These are phyloP conservation scores for Gortyna flavago DNA, from an alignment of 2,888 invertebrate species.

Conservation along the genomic window DNA sequence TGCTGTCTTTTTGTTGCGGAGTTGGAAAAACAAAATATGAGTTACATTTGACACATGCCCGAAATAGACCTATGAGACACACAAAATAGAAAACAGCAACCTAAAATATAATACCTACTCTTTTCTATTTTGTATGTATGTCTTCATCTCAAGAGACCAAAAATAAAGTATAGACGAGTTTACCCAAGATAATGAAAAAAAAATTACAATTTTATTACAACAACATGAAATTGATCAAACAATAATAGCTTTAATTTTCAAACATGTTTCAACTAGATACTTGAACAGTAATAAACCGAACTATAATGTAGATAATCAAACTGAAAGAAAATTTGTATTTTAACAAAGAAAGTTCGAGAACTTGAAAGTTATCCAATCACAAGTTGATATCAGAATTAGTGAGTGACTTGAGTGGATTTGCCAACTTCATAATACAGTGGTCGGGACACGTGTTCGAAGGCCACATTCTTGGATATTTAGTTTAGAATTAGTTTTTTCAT, in stretches of 20 bases:
- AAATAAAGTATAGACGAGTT: constrained; percentile 16
- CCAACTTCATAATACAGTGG: constrained; percentile 65
- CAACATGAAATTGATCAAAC: constrained; percentile 39
- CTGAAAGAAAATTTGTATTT: constrained; percentile 56
- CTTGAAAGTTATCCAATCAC: constrained; percentile 69
- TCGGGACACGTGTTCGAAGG: constrained; percentile 60
- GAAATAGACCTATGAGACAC: neutral
- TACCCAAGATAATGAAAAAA: constrained; percentile 14
- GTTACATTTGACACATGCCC: too few relatives aligned
- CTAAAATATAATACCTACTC: neutral
- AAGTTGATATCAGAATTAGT: constrained; percentile 70
- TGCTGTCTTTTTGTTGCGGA: neutral
- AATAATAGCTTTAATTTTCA: constrained; percentile 46
- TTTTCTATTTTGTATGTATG: neutral
- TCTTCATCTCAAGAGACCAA: neutral
- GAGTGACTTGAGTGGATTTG: constrained; percentile 65
- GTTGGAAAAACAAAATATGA: neutral
- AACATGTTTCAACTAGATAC: constrained; percentile 36
- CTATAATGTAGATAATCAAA: constrained; percentile 39
- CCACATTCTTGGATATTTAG: constrained; percentile 57
- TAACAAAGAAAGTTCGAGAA: constrained; percentile 59
- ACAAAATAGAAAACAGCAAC: neutral
- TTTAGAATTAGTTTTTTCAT: constrained; percentile 66
- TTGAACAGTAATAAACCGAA: constrained; percentile 36
- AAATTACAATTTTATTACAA: constrained; percentile 28